Evolutionary conservation across 2,888 invertebrate species (phyloP).

Genomic region (Ashinkailepas kermadecensis): DNA sequence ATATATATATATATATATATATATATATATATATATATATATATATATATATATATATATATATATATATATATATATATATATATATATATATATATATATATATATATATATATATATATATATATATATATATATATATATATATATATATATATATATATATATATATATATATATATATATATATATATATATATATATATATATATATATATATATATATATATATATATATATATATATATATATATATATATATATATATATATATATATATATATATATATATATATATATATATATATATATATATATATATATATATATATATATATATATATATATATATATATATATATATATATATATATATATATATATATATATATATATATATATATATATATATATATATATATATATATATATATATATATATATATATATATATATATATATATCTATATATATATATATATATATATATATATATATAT

Average conservation of each 20-base stretch:
- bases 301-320: not conserved
- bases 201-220: not conserved
- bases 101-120: too few relatives aligned
- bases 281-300: not conserved
- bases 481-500: slow-evolving; percentile 22
- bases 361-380: not conserved
- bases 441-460: slow-evolving; percentile 26
- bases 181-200: too few relatives aligned
- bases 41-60: too few relatives aligned
- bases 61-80: too few relatives aligned
- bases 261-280: not conserved
- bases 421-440: slow-evolving; percentile 22
- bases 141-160: too few relatives aligned
- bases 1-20: not conserved
- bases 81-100: too few relatives aligned
- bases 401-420: slow-evolving; percentile 11
- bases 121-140: too few relatives aligned
- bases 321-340: not conserved
- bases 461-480: too few relatives aligned
- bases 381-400: not conserved
- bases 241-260: slow-evolving; percentile 21
- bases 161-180: too few relatives aligned
- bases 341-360: not conserved
- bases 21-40: too few relatives aligned
- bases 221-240: not conserved